A percentile compares a stretch with the other conserved stretches of the same genome.
Evolutionary conservation across 2,113 vertebrate species (phyloP).

Genomic region (Peucedramus taeniatus): DNA sequence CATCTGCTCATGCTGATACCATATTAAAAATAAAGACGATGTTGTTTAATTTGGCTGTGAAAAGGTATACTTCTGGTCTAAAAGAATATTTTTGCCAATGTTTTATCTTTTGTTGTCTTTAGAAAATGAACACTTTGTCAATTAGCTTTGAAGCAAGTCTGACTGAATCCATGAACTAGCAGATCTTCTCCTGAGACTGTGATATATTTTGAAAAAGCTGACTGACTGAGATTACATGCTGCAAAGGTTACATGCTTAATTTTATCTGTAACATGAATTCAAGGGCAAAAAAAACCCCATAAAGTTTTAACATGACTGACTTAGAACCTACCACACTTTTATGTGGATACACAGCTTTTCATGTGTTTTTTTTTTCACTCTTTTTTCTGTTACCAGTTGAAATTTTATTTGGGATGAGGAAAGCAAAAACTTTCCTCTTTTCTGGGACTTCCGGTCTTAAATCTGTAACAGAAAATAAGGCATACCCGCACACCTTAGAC

Average conservation of each 20-base stretch:
- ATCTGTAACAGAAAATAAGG: neutral
- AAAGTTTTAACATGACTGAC: neutral
- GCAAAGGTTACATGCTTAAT: neutral
- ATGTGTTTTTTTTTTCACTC: rapidly evolving
- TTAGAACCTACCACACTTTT: neutral
- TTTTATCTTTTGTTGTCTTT: neutral
- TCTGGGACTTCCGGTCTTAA: neutral
- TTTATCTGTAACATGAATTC: neutral
- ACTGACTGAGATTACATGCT: neutral
- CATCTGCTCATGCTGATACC: neutral
- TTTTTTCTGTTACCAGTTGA: neutral
- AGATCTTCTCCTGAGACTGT: neutral
- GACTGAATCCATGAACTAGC: neutral
- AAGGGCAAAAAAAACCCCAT: neutral
- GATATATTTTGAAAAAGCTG: neutral
- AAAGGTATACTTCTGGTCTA: neutral
- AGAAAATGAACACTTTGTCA: neutral
- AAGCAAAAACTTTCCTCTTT: neutral
- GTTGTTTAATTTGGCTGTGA: neutral
- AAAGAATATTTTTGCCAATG: neutral
- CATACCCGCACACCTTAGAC: neutral
- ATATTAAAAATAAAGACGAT: neutral
- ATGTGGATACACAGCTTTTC: neutral
- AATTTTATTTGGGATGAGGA: neutral
- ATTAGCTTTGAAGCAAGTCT: rapidly evolving